Base-by-base conservation (phyloP, 2,888 invertebrate species). In the Caenorhabditis becei region DNA sequence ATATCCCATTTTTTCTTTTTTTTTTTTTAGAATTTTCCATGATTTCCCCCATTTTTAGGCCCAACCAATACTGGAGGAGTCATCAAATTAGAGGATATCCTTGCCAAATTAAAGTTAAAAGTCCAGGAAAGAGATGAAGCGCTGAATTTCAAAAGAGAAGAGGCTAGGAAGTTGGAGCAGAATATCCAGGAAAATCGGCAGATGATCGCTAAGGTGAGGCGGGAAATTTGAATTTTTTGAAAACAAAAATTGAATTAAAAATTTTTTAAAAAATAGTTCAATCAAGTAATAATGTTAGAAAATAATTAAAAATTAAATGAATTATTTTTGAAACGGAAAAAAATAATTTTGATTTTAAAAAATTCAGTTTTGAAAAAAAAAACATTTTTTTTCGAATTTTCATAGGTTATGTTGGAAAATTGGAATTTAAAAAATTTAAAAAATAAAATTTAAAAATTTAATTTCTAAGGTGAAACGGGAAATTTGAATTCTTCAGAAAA, bases 101-200 rank as follows among this genome's bases (percentile, higher is more conserved):
- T 87, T 28, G 82, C 82, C 2, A 87, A 85, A 28, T 47, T 87
- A 35, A 83, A 84, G 62, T 37, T 87, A 18, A 47, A 81, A 44
- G 80, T 71, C 44, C 18, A 28, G n/a, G 93, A 93, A 79, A 91
- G 94, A 77, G 93, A 93, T 80, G 94, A 94, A 85, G 93, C 94
- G 14, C 92, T 93, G 86, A 91, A 93, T 66, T 92, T 92, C n/a
- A 93, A 94, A 89, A 91, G 92, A 66, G 91, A 91, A 83, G 94
- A 94, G 88, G 91, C 92, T 72, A 92, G 93, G 35, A 92, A 93
- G 82, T 91, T 94, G 74, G 92, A 93, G 14, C 89, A 89, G 49
- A 92, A 93, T 58, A 86, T 93, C 53, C 91, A 91, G 41, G 91
- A 92, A 56, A 91, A 92, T 85, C 93, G 94, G 86, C 89, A 93